Evolutionary conservation across 2,113 vertebrate species (phyloP), one percentile per base, ranked within the genome.

Genomic region (Uropsilus gracilis): DNA sequence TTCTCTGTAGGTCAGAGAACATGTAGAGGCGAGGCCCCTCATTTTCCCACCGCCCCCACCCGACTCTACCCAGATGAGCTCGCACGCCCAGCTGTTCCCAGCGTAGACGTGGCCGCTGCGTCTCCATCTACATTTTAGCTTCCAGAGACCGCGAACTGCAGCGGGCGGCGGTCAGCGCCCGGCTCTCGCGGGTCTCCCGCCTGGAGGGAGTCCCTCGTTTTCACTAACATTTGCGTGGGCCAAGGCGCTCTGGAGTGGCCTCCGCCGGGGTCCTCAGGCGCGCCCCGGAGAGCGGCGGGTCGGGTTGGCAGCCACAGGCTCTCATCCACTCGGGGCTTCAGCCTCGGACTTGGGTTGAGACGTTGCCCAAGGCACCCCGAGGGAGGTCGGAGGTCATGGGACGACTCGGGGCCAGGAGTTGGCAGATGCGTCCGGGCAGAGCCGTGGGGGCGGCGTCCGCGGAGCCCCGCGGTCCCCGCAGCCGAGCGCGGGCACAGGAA

Each of bases 201-300:
- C 0, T 6, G 81, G 10, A 8, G 24, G 13, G 83, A 22, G 48
- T 34, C 42, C 30, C 26, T 6, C 32, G 53, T 44, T 32, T 83
- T n/a, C 42, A 1, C 1, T 18, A 59, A 24, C 66, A 20, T 39
- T 72, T 42, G 84, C 78, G 53, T 1, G 5, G 53, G 71, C 71
- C 46, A 3, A 32, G 42, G 20, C 16, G 42, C 90, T 68, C 32
- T 10, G 53, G 18, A 66, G 68, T 24, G 39, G 59, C 59, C 10
- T 0, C 5, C 5, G 4, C 26, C 37, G 5, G 9, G 0, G 28
- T 12, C 71, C 32, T 37, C 46, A 37, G 6, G 53, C 26, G 28
- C 32, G 48, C 61, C 32, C 59, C 55, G 0, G 9, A 20, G 0
- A 5, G 28, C 22, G n/a, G 24, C 30, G 0, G 22, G 34, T 26